Evolutionary conservation across 2,113 vertebrate genomes (phyloP).

Genomic region (Chrysemys picta): DNA sequence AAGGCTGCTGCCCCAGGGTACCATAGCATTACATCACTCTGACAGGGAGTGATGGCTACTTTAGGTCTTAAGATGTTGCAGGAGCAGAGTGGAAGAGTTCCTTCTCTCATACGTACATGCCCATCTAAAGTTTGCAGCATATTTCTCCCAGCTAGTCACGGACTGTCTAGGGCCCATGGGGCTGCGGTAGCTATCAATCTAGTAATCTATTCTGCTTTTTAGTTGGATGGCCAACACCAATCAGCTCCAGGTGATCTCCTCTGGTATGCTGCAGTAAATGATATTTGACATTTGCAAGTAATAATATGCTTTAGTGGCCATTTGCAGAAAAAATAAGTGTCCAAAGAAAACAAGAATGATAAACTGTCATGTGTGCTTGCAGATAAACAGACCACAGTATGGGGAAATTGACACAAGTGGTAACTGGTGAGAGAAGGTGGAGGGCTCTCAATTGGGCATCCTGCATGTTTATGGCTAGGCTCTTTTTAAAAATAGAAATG

Average conservation of each 20-base stretch:
- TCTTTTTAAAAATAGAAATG: neutral
- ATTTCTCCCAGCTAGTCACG: neutral
- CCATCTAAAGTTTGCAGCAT: neutral
- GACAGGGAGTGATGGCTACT: neutral
- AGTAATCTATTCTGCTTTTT: neutral
- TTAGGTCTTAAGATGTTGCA: neutral
- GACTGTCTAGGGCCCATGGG: neutral
- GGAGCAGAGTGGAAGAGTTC: neutral
- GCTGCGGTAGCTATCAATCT: neutral
- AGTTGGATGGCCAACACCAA: accelerated
- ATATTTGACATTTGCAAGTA: accelerated
- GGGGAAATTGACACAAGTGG: accelerated
- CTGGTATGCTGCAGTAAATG: neutral
- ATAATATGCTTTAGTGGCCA: accelerated
- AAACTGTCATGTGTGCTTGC: accelerated
- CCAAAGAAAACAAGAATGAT: neutral
- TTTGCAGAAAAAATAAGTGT: neutral
- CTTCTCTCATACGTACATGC: neutral
- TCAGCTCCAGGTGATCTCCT: neutral
- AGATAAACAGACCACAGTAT: accelerated
- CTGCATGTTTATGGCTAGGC: neutral
- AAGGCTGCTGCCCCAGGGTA: neutral
- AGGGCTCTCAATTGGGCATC: neutral
- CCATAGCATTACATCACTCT: neutral
- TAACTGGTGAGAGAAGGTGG: neutral